Evolutionary conservation across 1,140 invertebrate species (phyloP), one percentile per base, ranked within the genome.

Genomic region (Drepana arcuata): DNA sequence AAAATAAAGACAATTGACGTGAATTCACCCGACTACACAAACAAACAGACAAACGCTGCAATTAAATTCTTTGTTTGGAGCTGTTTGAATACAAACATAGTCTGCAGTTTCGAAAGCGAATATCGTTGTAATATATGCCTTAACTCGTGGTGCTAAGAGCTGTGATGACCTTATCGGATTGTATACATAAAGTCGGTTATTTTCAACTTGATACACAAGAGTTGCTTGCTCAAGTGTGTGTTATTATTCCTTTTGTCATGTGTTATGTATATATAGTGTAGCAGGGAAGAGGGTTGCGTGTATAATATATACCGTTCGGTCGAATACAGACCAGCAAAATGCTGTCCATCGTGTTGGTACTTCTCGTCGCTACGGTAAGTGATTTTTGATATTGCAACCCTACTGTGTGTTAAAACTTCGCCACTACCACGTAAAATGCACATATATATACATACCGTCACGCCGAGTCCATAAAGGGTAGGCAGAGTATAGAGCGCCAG

Each of bases 221-320:
- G 10, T 51, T n/a, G 15, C 53, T 53, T 53, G 42, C 9, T 25
- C 59, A 63, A 38, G 26, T 63, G 59, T 30, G 18, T 15, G 29
- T 25, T 30, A 26, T 41, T 46, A n/a, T n/a, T n/a, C n/a, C n/a
- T n/a, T 21, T 1, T 37, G 31, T 34, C 35, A 47, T 50, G 11
- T 10, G 26, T 30, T 23, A 43, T 53, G 50, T 64, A 64, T 64
- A 64, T 45, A 64, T 64, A 56, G 33, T 35, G 36, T 44, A 34
- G 13, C n/a, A 6, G 16, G 27, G 24, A 21, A 21, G 24, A 31
- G 7, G 24, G 21, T 14, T 12, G 29, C 24, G 52, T 54, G 60
- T 64, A 64, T 64, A 64, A 34, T 60, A 55, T 64, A 59, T 64
- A 64, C 60, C 60, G 47, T 30, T 46, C 55, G 58, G 51, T 62